Conservation (phyloP, 2,797 vertebrate genomes). For the Lepilemur septentrionalis region DNA sequence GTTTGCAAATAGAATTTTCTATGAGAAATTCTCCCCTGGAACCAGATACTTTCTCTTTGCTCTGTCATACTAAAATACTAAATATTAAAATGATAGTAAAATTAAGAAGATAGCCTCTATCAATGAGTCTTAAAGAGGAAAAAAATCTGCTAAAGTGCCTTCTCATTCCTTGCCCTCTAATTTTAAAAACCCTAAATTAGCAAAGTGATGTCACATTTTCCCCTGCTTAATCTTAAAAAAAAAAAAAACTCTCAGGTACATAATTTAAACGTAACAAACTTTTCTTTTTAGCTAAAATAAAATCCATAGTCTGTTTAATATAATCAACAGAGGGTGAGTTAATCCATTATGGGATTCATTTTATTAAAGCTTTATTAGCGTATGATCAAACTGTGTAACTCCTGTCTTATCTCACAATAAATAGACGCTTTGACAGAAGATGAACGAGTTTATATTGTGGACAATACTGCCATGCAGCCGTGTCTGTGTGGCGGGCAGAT, state of each 20-base stretch:
- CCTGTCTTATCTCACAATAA: background rate
- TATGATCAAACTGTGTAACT: background rate
- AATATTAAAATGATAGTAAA: slow-evolving; percentile 9
- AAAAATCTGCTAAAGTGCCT: background rate
- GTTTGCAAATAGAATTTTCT: background rate
- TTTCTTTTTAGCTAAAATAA: slow-evolving; percentile 28
- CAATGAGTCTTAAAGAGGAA: background rate
- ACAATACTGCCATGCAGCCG: background rate
- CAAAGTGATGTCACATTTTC: background rate
- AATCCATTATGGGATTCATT: background rate
- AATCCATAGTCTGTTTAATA: background rate
- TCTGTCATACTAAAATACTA: background rate
- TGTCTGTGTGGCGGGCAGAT: background rate
- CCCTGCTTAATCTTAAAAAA: background rate
- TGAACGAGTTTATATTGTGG: background rate
- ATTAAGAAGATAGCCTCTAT: background rate
- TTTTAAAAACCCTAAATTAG: background rate
- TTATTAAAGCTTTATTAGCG: background rate
- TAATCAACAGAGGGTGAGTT: background rate
- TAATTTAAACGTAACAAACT: background rate
- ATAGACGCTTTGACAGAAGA: background rate
- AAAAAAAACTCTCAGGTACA: background rate
- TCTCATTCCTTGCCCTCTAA: background rate
- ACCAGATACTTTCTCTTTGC: background rate
- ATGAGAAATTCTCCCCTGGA: background rate